Evolutionary conservation across 2,888 invertebrate genomes (phyloP), one percentile per base, ranked within the genome.

Genomic region (Cactoblastis cactorum): DNA sequence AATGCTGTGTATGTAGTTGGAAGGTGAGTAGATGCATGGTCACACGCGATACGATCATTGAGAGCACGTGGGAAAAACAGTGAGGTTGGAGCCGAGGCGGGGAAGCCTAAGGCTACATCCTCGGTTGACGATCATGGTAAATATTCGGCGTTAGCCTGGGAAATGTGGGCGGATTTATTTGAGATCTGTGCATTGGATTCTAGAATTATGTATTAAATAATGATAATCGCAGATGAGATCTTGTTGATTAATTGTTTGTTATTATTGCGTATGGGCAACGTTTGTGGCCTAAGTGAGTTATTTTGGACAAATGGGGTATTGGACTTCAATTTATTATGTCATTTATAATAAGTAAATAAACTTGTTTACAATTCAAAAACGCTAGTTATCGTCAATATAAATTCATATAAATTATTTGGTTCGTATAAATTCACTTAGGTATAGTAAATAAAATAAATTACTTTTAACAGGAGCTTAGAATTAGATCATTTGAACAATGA

Each of bases 31-130:
- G 71, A 75, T 72, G 77, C 17, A 17, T 80, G 84, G 83, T 84
- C 83, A 76, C 89, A 89, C 87, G 89, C 88, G 84, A 89, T 86
- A 78, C 77, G 73, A 83, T 83, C 87, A 88, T 88, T 89, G 83
- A 66, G 81, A 71, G 79, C 89, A 89, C 87, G 89, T 88, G 89
- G 89, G 89, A 89, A 89, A 76, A 77, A 75, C 70, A 65, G 60
- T 37, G 37, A 37, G 37, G 9, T 8, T 28, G 28, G 8, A 67
- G 70, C 67, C 66, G 63, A 81, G 86, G 85, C 85, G 82, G 84
- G 69, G 74, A 62, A 74, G 83, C 87, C 81, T 63, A 67, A 61
- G 87, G 87, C 86, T 28, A 43, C 64, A 75, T 67, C 72, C 74
- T 74, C 78, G 71, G 89, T 88, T 89, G 89, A 89, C 89, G 88